Evolutionary conservation across 2,113 vertebrate genomes (phyloP), one percentile per base, ranked within the genome.

Genomic region (Heloderma charlesbogerti): DNA sequence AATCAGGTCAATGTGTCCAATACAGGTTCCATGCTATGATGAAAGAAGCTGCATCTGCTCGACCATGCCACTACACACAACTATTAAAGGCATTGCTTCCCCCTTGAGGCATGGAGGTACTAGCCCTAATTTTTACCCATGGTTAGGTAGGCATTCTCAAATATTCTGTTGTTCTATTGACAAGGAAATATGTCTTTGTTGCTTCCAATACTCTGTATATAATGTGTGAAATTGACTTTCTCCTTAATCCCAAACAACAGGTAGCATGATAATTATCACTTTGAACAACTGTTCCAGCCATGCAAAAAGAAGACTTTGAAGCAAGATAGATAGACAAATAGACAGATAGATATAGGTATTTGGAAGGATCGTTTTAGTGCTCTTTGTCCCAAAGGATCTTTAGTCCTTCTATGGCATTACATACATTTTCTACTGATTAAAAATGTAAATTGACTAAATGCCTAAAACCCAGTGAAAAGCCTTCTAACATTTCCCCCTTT

Each of bases 371-470:
- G 93, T 92, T 95, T 93, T 95, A 83, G 0, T 22, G 90, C 67
- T 95, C 91, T 96, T 97, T 95, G 96, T 95, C 89, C 92, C 96
- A 93, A 96, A 95, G 94, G 91, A 94, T 95, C 78, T 88, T 93
- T 92, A 57, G 84, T 94, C 82, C 93, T 95, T 95, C 69, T 93
- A 92, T 57, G 89, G 92, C 40, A 82, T 51, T 92, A 94, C 94
- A 94, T 92, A 95, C 84, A 95, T 93, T 93, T 95, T 92, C 94
- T 84, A 86, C 88, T 93, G 89, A 95, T 96, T 96, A 96, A 96
- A 97, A 96, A 96, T 95, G 94, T 92, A 96, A 95, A 95, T 96
- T 96, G 94, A 92, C 95, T 96, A 96, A 96, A 96, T 92, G 94
- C 91, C 94, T 90, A 93, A 96, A 90, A 88, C 81, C 83, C 94